Conservation (phyloP, 2,888 invertebrate genomes). For the Agrotis puta region DNA sequence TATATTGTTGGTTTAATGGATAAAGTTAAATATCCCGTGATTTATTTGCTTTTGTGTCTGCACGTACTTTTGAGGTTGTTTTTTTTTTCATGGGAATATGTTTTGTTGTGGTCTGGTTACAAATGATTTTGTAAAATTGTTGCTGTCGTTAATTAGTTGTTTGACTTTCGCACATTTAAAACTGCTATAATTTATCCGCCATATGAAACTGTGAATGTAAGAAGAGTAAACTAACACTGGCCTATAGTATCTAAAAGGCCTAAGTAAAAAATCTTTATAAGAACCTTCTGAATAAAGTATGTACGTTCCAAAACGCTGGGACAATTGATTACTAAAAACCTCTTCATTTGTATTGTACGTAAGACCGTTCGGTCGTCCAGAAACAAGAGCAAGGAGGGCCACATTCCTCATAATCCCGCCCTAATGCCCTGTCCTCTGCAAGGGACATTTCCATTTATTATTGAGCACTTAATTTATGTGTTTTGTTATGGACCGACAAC, state of each 20-base stretch:
- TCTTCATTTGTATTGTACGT: constrained; percentile 65
- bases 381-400: constrained; percentile 79
- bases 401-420: constrained; percentile 89
- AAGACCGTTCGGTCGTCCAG: constrained; percentile 68
- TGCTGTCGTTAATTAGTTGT: neutral
- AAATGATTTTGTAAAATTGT: neutral
- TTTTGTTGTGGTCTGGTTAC: neutral
- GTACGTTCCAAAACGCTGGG: constrained; percentile 20
- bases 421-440: constrained; percentile 91
- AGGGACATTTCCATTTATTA: constrained; percentile 92
- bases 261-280: constrained; percentile 2
- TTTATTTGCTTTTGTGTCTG: constrained; percentile 62
- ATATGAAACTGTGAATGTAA: neutral
- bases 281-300: constrained; percentile 11
- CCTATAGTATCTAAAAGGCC: neutral
- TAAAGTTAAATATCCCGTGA: constrained; percentile 66
- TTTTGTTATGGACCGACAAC: constrained; percentile 91
- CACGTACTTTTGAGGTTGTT: constrained; percentile 33
- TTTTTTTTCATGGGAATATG: neutral
- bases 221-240: no score
- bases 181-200: neutral
- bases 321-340: constrained; percentile 65
- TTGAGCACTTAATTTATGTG: constrained; percentile 92
- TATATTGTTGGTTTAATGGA: constrained; percentile 69
- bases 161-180: no score